These are phyloP conservation scores for Hedychridium roseum DNA, from an alignment of 2,888 invertebrate species.

Conservation along the genomic window DNA sequence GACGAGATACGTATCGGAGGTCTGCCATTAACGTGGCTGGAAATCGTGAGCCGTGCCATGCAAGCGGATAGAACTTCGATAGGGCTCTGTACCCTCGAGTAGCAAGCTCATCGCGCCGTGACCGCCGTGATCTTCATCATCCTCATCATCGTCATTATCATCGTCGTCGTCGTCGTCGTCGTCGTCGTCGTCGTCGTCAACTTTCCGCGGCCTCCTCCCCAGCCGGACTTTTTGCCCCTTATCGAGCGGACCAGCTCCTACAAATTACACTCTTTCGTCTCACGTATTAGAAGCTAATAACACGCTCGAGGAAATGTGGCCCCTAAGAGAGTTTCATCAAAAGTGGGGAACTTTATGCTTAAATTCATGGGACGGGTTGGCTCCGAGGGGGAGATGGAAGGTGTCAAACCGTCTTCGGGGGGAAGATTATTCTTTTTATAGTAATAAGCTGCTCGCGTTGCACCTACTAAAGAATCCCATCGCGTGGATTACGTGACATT, in stretches of 20 bases:
- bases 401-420: too few species aligned
- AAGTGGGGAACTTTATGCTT: too few species aligned
- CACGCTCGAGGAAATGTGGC: too few species aligned
- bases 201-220: conserved; percentile 10
- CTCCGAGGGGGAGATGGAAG: too few species aligned
- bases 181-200: conserved; percentile 19
- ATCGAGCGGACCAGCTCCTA: conserved; percentile 7
- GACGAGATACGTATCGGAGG: conserved; percentile 13
- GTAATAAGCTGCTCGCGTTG: too few species aligned
- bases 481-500: too few species aligned
- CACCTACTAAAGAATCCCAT: too few species aligned
- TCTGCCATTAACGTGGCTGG: conserved; percentile 15
- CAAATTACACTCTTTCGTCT: too few species aligned
- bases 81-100: conserved; percentile 11
- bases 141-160: conserved; percentile 14
- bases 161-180: conserved; percentile 18
- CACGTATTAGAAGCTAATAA: too few species aligned
- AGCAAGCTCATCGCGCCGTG: conserved; percentile 24
- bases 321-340: too few species aligned
- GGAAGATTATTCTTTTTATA: too few species aligned
- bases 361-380: too few species aligned
- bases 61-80: conserved; percentile 12
- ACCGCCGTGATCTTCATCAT: conserved; percentile 11
- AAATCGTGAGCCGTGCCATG: conserved; percentile 17
- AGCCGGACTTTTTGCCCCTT: conserved; percentile 15